A percentile compares a stretch with the other conserved stretches of the same genome.
phyloP scores from a whole-genome alignment of 2,888 invertebrate species.

The Cyclophora albipunctata region DNA sequence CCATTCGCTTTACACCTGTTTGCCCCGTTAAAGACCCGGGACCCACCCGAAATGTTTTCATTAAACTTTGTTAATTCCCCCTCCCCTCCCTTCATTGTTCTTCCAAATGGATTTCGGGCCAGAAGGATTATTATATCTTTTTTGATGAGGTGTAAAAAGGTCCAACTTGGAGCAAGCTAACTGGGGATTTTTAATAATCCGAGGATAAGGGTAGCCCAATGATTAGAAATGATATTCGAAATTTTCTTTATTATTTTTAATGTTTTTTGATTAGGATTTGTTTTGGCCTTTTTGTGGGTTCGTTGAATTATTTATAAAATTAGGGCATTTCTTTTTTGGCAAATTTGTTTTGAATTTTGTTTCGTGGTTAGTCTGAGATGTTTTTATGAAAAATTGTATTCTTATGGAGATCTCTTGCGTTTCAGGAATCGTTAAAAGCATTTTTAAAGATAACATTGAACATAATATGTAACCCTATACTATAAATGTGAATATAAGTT shows the following conservation, averaged over 20 bases:
- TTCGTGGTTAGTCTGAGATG: too few relatives aligned
- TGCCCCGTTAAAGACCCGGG: constrained; percentile 20
- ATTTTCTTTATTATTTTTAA: too few relatives aligned
- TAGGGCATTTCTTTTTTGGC: too few relatives aligned
- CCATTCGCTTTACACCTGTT: constrained; percentile 46
- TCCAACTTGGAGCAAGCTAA: constrained; percentile 2
- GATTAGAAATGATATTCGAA: too few relatives aligned
- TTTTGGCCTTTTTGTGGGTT: background rate
- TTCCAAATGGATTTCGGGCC: constrained; percentile 16
- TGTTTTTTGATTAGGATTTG: too few relatives aligned
- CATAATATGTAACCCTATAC: too few relatives aligned
- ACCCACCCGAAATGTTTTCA: constrained; percentile 47
- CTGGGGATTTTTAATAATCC: constrained; percentile 12
- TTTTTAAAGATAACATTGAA: too few relatives aligned
- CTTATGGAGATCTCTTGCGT: too few relatives aligned
- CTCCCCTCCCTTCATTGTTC: constrained; percentile 22
- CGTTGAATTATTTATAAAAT: background rate
- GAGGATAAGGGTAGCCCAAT: background rate
- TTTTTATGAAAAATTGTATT: too few relatives aligned
- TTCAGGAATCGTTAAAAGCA: too few relatives aligned
- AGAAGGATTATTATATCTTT: constrained; percentile 32
- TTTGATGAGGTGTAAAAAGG: constrained; percentile 26
- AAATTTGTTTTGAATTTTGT: too few relatives aligned
- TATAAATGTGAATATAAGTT: too few relatives aligned
- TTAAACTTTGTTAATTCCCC: constrained; percentile 64